Percentiles rank a stretch among this genome's conserved stretches.
These are phyloP conservation scores for Phyllotis vaccarum DNA, from an alignment of 2,797 vertebrate species.

Conservation along the genomic window DNA sequence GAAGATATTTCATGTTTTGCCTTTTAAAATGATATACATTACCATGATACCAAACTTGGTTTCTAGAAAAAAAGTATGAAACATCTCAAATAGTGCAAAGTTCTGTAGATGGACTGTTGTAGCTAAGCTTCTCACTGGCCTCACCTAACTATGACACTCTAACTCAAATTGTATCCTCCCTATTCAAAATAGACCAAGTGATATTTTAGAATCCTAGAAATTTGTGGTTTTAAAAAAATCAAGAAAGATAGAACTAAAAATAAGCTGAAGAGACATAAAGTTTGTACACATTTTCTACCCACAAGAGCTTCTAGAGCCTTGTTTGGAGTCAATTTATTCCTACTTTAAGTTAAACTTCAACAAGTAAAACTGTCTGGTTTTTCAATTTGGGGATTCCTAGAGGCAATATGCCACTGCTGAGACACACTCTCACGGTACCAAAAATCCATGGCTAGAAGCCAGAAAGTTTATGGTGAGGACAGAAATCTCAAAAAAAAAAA, in stretches of 20 bases:
- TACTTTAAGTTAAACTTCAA: constrained; percentile 69
- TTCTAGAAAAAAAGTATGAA: neutral
- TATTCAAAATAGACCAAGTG: constrained; percentile 38
- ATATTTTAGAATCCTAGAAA: neutral
- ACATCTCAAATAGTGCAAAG: constrained; percentile 24
- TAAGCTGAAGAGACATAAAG: neutral
- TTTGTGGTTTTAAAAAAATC: constrained; percentile 7
- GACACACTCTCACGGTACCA: constrained; percentile 4
- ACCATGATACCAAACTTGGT: constrained; percentile 18
- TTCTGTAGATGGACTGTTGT: constrained; percentile 38
- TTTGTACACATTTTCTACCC: neutral
- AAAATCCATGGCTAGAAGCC: constrained; percentile 41
- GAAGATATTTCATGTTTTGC: neutral
- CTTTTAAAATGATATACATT: constrained; percentile 35
- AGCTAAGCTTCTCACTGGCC: constrained; percentile 8
- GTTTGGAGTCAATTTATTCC: constrained; percentile 54
- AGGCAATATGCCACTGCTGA: constrained; percentile 34
- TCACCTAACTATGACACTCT: neutral
- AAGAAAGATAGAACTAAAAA: neutral
- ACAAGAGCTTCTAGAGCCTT: neutral
- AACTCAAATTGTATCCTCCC: neutral
- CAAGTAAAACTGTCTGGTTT: constrained; percentile 15
- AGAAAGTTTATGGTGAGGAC: constrained; percentile 51
- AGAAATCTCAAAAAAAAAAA: constrained; percentile 63
- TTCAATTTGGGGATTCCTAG: constrained; percentile 38